Percentiles rank a stretch among this genome's conserved stretches.
Conservation (phyloP, 2,888 invertebrate species). For the Euzetes globulus region DNA sequence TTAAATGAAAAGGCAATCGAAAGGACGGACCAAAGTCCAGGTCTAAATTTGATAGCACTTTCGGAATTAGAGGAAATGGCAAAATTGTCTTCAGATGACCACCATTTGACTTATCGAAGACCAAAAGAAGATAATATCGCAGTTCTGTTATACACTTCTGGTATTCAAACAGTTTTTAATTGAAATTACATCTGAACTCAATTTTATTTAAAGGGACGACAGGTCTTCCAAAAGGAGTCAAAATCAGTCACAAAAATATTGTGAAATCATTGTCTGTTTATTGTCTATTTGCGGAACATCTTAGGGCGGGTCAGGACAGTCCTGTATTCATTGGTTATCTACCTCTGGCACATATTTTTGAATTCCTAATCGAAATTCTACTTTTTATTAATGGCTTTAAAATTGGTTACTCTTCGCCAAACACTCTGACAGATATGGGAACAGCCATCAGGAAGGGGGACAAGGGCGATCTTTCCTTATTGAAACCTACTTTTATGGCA, state of each 20-base stretch:
- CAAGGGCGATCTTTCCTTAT: slow-evolving; percentile 81
- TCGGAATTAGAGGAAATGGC: slow-evolving; percentile 74
- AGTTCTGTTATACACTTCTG: slow-evolving; percentile 98
- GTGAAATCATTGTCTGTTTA: slow-evolving; percentile 23
- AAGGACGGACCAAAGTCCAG: slow-evolving; percentile 46
- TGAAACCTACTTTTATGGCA: slow-evolving; percentile 87
- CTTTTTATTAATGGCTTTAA: slow-evolving; percentile 75
- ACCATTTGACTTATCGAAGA: slow-evolving; percentile 15
- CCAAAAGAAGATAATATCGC: slow-evolving; percentile 72
- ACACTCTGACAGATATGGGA: slow-evolving; percentile 58
- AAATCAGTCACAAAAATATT: slow-evolving; percentile 42
- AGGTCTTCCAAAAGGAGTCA: slow-evolving; percentile 48
- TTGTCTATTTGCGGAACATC: neutral
- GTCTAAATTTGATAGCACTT: slow-evolving; percentile 38
- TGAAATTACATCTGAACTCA: neutral
- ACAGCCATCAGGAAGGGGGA: slow-evolving; percentile 75
- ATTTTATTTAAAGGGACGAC: slow-evolving; percentile 51
- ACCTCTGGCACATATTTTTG: slow-evolving; percentile 93
- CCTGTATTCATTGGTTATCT: slow-evolving; percentile 91
- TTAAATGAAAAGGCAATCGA: neutral
- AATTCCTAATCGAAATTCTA: slow-evolving; percentile 66
- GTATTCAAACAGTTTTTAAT: slow-evolving; percentile 46
- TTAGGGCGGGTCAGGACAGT: slow-evolving; percentile 23
- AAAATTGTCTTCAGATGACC: neutral
- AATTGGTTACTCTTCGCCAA: slow-evolving; percentile 91